phyloP scores from a whole-genome alignment of 2,888 invertebrate species.

The Mechanitis mazaeus region DNA sequence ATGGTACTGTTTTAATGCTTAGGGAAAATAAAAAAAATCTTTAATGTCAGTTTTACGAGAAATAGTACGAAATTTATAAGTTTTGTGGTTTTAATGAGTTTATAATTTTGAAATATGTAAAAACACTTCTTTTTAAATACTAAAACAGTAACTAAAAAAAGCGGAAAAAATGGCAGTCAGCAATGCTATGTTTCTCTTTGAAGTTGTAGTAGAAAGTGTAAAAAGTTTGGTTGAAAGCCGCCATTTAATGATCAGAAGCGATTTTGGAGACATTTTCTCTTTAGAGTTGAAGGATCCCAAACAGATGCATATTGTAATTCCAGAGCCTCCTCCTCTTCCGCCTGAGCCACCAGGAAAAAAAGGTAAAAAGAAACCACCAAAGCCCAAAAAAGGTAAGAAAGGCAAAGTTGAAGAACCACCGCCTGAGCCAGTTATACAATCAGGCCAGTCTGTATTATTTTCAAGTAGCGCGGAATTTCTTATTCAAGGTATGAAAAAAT shows the following conservation, averaged over 20 bases:
- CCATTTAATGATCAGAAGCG: constrained; percentile 55
- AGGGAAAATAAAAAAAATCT: neutral
- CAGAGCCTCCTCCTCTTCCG: constrained; percentile 63
- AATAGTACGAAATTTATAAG: constrained; percentile 3
- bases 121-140: neutral
- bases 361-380: constrained; percentile 36
- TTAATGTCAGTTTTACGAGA: neutral
- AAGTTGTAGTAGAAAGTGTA: constrained; percentile 62
- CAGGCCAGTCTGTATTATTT: constrained; percentile 66
- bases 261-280: constrained; percentile 66
- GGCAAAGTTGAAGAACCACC: constrained; percentile 49
- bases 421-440: constrained; percentile 61
- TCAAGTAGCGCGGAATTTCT: constrained; percentile 60
- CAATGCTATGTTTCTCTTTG: constrained; percentile 65
- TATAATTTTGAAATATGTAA: neutral
- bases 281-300: constrained; percentile 67
- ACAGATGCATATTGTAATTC: constrained; percentile 64
- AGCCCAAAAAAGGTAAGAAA: constrained; percentile 48
- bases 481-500: constrained; percentile 58
- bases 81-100: neutral
- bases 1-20: neutral
- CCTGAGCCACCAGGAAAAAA: constrained; percentile 58
- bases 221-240: constrained; percentile 53
- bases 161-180: constrained; percentile 54
- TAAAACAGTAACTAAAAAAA: constrained; percentile 20